Base-by-base conservation (phyloP, 1,140 invertebrate species). In the Homarus americanus region DNA sequence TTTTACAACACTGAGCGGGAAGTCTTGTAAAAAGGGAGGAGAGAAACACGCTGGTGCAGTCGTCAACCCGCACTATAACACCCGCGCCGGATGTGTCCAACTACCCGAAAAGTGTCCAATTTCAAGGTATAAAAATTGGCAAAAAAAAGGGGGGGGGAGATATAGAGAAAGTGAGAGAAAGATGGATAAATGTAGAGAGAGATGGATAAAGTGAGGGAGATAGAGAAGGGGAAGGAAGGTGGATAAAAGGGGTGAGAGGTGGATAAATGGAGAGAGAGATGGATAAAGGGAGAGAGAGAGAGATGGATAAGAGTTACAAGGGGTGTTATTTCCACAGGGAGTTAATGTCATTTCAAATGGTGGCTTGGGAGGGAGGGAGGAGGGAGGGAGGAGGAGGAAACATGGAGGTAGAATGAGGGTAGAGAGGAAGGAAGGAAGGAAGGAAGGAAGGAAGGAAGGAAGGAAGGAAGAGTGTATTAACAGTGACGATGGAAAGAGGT, bases 1-100 rank as follows among this genome's bases (percentile, higher is more conserved):
- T 84, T 84, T 84, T 84, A 73, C 63, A 73, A 72, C 82, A 41
- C 32, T 10, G n/a, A 84, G 82, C 82, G 82, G 82, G 58, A 73
- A 73, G 34, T 83, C 58, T 84, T 84, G n/a, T 15, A n/a, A 0
- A 41, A 73, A 72, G 66, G 40, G 1, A n/a, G 17, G 0, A 36
- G 28, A n/a, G n/a, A n/a, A 34, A 38, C 80, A 38, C 75, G 1
- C 38, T 28, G 80, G 28, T 34, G 36, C 63, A 58, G 53, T 69
- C 58, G 80, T 38, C 58, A 49, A n/a, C n/a, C 58, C 53, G 36
- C 66, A 17, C 36, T 49, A 20, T 34, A 36, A 38, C 80, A 12
- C 40, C 49, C 5, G 32, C 63, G 63, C 69, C 63, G 36, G 82
- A 38, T 66, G 34, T 28, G 32, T n/a, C 69, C 12, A 41, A 72